A percentile compares a stretch with the other conserved stretches of the same genome.
Evolutionary conservation across 2,113 vertebrate genomes (phyloP).

Genomic region (Piaya cayana): DNA sequence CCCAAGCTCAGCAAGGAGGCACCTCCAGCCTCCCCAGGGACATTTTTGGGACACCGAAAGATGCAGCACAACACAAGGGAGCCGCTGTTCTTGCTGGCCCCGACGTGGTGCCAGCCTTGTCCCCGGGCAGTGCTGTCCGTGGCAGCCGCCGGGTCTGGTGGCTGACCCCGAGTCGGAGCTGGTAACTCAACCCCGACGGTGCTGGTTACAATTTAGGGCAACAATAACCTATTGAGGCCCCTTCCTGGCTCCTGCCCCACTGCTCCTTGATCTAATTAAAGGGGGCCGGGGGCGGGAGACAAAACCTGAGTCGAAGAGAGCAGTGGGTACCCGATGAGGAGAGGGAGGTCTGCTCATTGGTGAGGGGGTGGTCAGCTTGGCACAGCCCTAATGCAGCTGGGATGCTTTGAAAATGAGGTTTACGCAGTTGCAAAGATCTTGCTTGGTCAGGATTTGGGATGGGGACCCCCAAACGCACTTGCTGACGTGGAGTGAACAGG

Average conservation of each 20-base stretch:
- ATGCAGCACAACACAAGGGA: neutral
- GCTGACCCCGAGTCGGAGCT: neutral
- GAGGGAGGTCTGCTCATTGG: no score
- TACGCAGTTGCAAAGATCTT: accelerated
- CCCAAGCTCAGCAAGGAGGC: accelerated
- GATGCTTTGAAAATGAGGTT: neutral
- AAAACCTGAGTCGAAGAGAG: neutral
- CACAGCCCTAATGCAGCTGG: accelerated
- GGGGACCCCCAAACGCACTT: neutral
- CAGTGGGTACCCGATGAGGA: neutral
- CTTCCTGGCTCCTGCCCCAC: slow-evolving; percentile 50
- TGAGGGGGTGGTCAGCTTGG: neutral
- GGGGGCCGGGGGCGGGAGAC: neutral
- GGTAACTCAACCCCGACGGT: slow-evolving; percentile 29
- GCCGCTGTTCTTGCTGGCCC: neutral
- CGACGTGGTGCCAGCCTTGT: accelerated
- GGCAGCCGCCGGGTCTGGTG: neutral
- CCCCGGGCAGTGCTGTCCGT: accelerated
- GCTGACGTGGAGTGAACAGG: neutral
- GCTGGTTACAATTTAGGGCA: slow-evolving; percentile 70
- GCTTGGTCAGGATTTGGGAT: neutral
- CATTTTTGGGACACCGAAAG: neutral
- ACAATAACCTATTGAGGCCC: slow-evolving; percentile 58
- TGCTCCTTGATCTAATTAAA: slow-evolving; percentile 54
- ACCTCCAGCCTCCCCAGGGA: neutral